Evolutionary conservation across 2,797 vertebrate species (phyloP).

Genomic region (Meda fulgida): DNA sequence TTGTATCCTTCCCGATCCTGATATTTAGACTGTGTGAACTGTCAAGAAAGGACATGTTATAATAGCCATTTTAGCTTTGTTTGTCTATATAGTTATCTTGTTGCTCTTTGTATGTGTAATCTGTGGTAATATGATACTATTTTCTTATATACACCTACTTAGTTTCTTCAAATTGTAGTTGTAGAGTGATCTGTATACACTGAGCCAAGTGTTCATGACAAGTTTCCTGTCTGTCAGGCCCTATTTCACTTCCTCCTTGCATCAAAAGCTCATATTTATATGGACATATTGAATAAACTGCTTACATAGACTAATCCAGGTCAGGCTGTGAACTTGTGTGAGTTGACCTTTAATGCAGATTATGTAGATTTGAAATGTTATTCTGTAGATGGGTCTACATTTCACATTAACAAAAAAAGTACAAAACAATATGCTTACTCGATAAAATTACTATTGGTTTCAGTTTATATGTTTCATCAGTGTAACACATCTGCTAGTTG

Average conservation of each 20-base stretch:
- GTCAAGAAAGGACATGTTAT: background rate
- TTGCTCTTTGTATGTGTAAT: too few relatives aligned
- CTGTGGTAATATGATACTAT: background rate
- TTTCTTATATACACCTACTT: conserved; percentile 22
- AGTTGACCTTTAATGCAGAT: background rate
- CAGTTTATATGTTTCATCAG: background rate
- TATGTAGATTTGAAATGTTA: background rate
- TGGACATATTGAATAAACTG: background rate
- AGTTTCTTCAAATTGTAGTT: conserved; percentile 13
- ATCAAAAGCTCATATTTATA: background rate
- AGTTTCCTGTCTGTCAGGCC: conserved; percentile 5
- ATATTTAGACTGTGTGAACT: background rate
- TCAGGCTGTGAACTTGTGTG: background rate
- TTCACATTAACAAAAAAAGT: background rate
- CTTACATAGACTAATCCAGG: background rate
- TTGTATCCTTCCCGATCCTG: background rate
- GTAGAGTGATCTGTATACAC: conserved; percentile 26
- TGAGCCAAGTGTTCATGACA: background rate
- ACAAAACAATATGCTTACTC: background rate
- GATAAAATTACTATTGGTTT: background rate
- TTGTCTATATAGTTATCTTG: too few relatives aligned
- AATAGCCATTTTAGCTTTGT: background rate
- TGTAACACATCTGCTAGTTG: background rate
- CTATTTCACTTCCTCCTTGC: background rate
- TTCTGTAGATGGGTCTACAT: background rate